Evolutionary conservation across 2,888 invertebrate species (phyloP).

Genomic region (Cheilosia impressa): DNA sequence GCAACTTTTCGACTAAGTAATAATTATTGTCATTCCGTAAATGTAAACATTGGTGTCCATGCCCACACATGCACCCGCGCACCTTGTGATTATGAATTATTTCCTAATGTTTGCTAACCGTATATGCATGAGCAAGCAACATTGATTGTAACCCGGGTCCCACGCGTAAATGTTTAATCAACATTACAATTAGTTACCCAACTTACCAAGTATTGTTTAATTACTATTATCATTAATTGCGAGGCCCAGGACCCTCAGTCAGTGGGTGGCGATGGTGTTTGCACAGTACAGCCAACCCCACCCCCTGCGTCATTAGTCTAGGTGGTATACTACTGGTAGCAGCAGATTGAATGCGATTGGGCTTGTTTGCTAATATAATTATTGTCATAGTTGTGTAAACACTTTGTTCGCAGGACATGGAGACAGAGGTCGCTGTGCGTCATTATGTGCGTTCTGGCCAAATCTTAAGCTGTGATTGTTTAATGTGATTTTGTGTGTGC

Average conservation of each 20-base stretch:
- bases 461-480: slow-evolving; percentile 75
- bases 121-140: slow-evolving; percentile 51
- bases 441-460: slow-evolving; percentile 47
- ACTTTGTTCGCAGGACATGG: slow-evolving; percentile 55
- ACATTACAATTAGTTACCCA: slow-evolving; percentile 76
- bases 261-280: neutral
- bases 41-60: slow-evolving; percentile 34
- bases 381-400: slow-evolving; percentile 77
- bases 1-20: slow-evolving; percentile 65
- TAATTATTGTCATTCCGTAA: slow-evolving; percentile 70
- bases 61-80: neutral
- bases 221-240: slow-evolving; percentile 78
- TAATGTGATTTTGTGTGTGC: slow-evolving; percentile 73
- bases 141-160: slow-evolving; percentile 55
- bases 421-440: slow-evolving; percentile 42
- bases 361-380: slow-evolving; percentile 77
- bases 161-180: slow-evolving; percentile 77
- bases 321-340: neutral
- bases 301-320: slow-evolving; percentile 20
- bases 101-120: slow-evolving; percentile 63
- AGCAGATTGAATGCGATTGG: slow-evolving; percentile 72
- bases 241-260: slow-evolving; percentile 33
- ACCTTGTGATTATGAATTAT: slow-evolving; percentile 67
- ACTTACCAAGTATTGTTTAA: slow-evolving; percentile 77
- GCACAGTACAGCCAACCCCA: slow-evolving; percentile 1